Evolutionary conservation across 2,888 invertebrate genomes (phyloP), one percentile per base, ranked within the genome.

Genomic region (Chrysolina americana): DNA sequence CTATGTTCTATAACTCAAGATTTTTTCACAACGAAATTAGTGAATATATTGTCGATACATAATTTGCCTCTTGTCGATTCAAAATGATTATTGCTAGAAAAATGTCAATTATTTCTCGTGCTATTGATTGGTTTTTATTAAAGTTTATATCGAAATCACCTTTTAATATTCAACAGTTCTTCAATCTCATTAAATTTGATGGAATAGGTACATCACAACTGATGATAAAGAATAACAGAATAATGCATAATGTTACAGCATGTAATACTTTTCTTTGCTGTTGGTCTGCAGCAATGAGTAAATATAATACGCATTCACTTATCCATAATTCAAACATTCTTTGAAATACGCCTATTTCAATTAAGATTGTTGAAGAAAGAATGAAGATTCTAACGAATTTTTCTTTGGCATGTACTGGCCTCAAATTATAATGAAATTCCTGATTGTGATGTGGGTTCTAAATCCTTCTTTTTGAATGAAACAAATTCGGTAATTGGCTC

Each of bases 381-480:
- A 64, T 65, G 70, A 70, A 50, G 73, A 70, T 75, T 44, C 62
- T 62, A 70, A 68, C 63, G 50, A 70, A 70, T 76, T 28, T 59
- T 59, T 59, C n/a, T 59, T 36, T n/a, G 59, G 59, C 28, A 71
- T 70, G 68, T 62, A 73, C 68, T 75, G 68, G 62, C 68, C 73
- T 75, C 68, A 73, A 68, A 71, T 69, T 65, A 71, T 68, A 71
- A 75, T 53, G 68, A 47, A 48, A 68, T 71, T 68, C 44, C 41
- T 69, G 71, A 69, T 71, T 71, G 68, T 63, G 65, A 71, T 59
- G 75, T 75, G 71, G 75, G 71, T 41, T 73, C 73, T 68, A 75
- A 77, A 77, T 75, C 73, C 77, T 50, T 77, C 77, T 75, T 71
- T 75, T 77, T 77, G 75, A 75, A 74, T 72, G 69, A 73, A 63